phyloP scores from a whole-genome alignment of 2,113 vertebrate species.

The Xerus inauris region DNA sequence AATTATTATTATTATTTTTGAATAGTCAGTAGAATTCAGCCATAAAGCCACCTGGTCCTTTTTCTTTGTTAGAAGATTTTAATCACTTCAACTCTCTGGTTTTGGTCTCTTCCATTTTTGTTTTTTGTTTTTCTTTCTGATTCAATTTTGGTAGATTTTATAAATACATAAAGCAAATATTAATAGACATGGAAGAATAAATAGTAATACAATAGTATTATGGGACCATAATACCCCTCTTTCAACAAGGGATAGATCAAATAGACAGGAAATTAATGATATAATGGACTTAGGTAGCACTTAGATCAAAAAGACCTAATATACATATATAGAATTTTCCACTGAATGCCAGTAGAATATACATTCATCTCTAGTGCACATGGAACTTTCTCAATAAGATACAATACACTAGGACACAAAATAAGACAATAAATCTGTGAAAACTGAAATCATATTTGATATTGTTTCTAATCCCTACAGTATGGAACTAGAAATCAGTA shows the following conservation, averaged over 20 bases:
- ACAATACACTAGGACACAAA: not conserved
- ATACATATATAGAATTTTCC: not conserved
- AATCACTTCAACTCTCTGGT: not conserved
- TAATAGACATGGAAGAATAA: not conserved
- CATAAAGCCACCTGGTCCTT: not conserved
- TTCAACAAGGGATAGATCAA: not conserved
- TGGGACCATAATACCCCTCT: too few species aligned
- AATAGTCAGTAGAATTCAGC: not conserved
- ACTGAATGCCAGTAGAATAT: not conserved
- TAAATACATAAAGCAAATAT: not conserved
- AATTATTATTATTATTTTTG: too few species aligned
- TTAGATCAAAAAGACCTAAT: not conserved
- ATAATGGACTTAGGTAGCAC: not conserved
- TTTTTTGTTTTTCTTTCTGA: not conserved
- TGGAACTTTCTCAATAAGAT: too few species aligned
- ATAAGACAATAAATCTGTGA: not conserved
- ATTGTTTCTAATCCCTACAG: not conserved
- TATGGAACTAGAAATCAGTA: not conserved
- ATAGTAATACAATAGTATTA: not conserved
- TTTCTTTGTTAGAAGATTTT: not conserved
- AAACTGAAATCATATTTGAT: not conserved
- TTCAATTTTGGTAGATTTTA: not conserved
- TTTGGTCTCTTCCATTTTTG: not conserved
- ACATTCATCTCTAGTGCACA: not conserved
- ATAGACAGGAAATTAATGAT: not conserved